Base-by-base conservation (phyloP, 2,113 vertebrate genomes). In the Poeciliopsis turrubarensis region DNA sequence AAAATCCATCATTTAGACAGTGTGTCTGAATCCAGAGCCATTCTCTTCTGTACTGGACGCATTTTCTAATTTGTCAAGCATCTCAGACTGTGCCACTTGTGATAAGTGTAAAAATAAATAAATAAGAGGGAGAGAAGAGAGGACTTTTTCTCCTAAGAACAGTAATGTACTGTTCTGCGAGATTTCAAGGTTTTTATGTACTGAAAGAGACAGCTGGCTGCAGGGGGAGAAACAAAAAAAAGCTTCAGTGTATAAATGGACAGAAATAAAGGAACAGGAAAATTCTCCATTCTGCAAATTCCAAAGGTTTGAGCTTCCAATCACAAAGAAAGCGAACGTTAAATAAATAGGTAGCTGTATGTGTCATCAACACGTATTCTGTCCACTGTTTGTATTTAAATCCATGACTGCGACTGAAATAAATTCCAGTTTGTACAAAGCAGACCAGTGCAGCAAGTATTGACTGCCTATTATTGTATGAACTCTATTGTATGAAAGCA, bases 1-100 rank as follows among this genome's bases (percentile, higher is more conserved):
- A 75, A 44, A 82, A 86, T 84, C 76, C 68, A 73, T 84, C 76
- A 85, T 44, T 85, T 72, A 65, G 78, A 84, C 75, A 70, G 6
- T 29, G n/a, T 30, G 51, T 60, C 68, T 71, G 32, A 70, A 77
- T 70, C 63, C 72, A 37, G 26, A 65, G 47, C 62, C 26, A 27
- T 60, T 61, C 41, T 77, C 65, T 71, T 67, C 71, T 68, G 22
- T 37, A 41, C 47, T 66, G 26, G 60, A 26, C 79, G 71, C 62
- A 72, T 80, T 85, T 73, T 75, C n/a, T 47, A 60, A 80, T 69
- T 67, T 10, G 30, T 70, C 75, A 68, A 39, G 62, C 66, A 66
- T 61, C 65, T 68, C 71, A 66, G 60, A 64, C 70, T 60, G 54
- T 12, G 66, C 54, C 74, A 41, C 65, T 65, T 14, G 9, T 22